phyloP scores from a whole-genome alignment of 2,113 vertebrate species.

The Chaetura pelagica region DNA sequence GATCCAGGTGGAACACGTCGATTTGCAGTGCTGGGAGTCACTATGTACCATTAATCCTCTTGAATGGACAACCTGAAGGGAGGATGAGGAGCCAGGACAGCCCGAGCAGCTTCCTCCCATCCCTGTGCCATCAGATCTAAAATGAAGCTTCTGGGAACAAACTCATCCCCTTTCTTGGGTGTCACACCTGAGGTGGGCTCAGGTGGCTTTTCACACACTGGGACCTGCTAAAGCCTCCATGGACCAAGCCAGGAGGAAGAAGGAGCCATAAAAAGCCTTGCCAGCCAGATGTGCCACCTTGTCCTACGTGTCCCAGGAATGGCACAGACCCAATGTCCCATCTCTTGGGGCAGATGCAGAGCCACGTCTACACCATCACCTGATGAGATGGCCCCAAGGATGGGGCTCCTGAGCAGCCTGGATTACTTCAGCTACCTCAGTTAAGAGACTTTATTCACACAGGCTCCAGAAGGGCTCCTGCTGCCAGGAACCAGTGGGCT shows the following conservation, averaged over 20 bases:
- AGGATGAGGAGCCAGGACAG: background rate
- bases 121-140: background rate
- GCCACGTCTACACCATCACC: accelerated
- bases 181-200: background rate
- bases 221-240: background rate
- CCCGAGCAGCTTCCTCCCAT: background rate
- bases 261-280: background rate
- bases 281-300: background rate
- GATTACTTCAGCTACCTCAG: background rate
- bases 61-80: background rate
- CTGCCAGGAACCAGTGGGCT: background rate
- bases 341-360: background rate
- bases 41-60: background rate
- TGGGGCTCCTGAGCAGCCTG: background rate
- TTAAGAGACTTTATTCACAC: background rate
- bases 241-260: background rate
- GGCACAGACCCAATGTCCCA: background rate
- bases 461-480: background rate
- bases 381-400: accelerated
- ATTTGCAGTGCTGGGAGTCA: background rate
- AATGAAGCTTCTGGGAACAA: background rate
- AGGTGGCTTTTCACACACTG: background rate
- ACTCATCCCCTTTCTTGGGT: background rate
- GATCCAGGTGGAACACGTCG: background rate
- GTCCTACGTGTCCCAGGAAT: accelerated